Evolutionary conservation across 1,140 invertebrate species (phyloP), one percentile per base, ranked within the genome.

Genomic region (Rhagoletis zephyria): DNA sequence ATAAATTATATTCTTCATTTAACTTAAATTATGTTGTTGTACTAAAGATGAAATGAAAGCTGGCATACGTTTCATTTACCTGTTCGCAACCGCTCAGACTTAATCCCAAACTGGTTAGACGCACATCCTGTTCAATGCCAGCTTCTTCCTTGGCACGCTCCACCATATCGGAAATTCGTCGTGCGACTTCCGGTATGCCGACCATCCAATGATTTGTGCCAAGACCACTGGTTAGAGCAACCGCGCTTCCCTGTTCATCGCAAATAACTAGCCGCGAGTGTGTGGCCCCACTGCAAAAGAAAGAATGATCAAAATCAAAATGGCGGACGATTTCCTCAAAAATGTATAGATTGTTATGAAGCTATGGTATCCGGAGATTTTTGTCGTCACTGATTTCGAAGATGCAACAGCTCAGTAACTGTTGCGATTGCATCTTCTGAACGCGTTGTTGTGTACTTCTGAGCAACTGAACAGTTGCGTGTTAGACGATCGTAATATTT

Each of bases 201-300:
- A 97, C 94, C 91, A 96, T 95, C 96, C 96, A 97, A 90, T 97
- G 96, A 93, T 98, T 98, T 7, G 97, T 97, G 56, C 95, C 95
- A 16, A 95, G 95, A 0, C 97, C 97, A 88, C 95, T 94, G 4
- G 95, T 93, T 89, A 94, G 94, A 1, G 95, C 94, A 14, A 98
- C 89, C 64, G 95, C 94, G 63, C 95, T 93, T 0, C 97, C 97
- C 85, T 94, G 93, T 59, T 95, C 95, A 90, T 97, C 95, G 87
- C 96, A 94, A 65, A 98, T 95, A 60, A 97, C 94, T 40, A 97
- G 93, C 86, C 95, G 96, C 2, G 97, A 97, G 90, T 96, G 95
- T 45, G 97, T 97, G 45, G 95, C 97, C 56, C 97, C 97, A 16
- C 97, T 98, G 91, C 85, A 95, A 94, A 89, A 88, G 56, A 10